These are phyloP conservation scores for Pardosa pseudoannulata DNA, from an alignment of 2,888 invertebrate species.

Conservation along the genomic window DNA sequence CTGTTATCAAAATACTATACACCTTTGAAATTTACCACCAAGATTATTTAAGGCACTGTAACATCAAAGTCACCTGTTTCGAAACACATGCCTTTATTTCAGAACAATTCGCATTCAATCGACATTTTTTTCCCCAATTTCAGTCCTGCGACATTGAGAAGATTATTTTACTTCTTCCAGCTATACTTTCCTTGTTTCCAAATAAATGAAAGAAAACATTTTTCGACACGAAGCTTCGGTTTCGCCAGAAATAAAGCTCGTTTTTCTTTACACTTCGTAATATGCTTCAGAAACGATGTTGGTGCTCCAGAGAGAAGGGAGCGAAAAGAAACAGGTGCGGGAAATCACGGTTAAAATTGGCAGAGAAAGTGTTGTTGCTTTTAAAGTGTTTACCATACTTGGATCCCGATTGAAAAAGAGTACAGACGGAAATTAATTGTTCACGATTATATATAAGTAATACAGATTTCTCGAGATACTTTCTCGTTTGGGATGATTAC, in stretches of 20 bases:
- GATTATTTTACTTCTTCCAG: not conserved
- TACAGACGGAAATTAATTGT: too few species aligned
- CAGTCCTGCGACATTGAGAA: not conserved
- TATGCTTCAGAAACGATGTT: not conserved
- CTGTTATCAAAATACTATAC: too few species aligned
- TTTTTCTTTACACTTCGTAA: not conserved
- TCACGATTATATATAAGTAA: too few species aligned
- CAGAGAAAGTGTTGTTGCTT: not conserved
- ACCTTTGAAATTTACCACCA: not conserved
- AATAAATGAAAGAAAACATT: not conserved
- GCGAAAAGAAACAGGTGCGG: not conserved
- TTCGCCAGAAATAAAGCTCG: not conserved
- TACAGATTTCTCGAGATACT: too few species aligned
- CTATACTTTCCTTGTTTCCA: not conserved
- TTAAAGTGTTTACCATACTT: too few species aligned
- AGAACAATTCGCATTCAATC: not conserved
- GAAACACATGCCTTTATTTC: not conserved
- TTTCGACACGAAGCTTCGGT: not conserved
- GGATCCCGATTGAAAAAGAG: too few species aligned
- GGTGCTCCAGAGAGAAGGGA: not conserved
- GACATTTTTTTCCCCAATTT: not conserved
- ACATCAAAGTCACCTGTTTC: not conserved
- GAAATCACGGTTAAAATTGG: not conserved
- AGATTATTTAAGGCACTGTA: not conserved
- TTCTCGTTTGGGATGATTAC: too few species aligned